Base-by-base conservation (phyloP, 2,888 invertebrate species). In the Agrochola lota region DNA sequence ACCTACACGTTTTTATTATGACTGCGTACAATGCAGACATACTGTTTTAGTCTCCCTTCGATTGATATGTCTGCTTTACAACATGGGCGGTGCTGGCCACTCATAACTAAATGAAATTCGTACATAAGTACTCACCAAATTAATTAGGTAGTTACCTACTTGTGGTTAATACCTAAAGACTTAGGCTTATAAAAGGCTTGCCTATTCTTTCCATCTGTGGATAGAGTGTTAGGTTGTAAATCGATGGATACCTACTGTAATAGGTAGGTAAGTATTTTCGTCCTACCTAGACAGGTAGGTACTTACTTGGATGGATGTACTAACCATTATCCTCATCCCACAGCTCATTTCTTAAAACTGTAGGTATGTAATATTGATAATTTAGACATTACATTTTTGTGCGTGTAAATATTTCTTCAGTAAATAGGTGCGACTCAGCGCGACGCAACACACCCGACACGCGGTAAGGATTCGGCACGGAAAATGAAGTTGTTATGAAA, bases 331-430 rank as follows among this genome's bases (percentile, higher is more conserved):
- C 20, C 11, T 62, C 52, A 66, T 66, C 5, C 23, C 8, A 52
- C 17, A 17, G 11, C 17, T 26, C 17, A 60, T 49, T 40, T 40
- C 12, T 35, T 35, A n/a, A n/a, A 62, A 60, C 20, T 17, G 26
- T 11, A 26, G 12, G 15, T 40, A 12, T 3, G 20, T 40, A 12
- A 40, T 23, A 52, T 55, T 35, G 20, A 76, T 23, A 9, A 17
- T 67, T 23, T 26, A 23, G n/a, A 55, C 35, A 15, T 30, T 30
- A 40, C 57, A 83, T 77, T 83, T 83, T 66, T 64, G 57, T 77
- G 78, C 23, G 20, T 26, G 40, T 26, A 23, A 52, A 46, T 52
- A 52, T n/a, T 76, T 46, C 43, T 5, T 74, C 17, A 43, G 4
- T 59, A 23, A 60, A 52, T 35, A 26, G 2, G n/a, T 15, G 15